A percentile compares a stretch with the other conserved stretches of the same genome.
Evolutionary conservation across 1,140 invertebrate species (phyloP).

Genomic region (Cydia strobilella): DNA sequence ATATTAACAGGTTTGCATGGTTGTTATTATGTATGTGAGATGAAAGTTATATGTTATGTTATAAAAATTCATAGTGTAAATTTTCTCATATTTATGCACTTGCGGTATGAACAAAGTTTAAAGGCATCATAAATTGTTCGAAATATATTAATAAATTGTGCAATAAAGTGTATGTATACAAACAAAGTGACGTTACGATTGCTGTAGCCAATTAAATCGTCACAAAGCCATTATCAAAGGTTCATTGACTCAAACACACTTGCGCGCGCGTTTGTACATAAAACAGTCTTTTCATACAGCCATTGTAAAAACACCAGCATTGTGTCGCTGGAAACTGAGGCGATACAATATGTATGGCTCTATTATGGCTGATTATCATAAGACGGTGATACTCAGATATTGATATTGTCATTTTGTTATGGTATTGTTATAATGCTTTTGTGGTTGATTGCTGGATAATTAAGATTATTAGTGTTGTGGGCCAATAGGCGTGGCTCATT

Average conservation of each 20-base stretch:
- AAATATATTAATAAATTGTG: neutral
- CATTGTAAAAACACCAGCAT: constrained; percentile 63
- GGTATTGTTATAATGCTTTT: constrained; percentile 44
- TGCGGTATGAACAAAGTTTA: neutral
- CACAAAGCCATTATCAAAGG: constrained; percentile 44
- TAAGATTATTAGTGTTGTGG: constrained; percentile 67
- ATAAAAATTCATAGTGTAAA: neutral
- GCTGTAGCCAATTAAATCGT: constrained; percentile 19
- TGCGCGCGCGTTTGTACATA: constrained; percentile 57
- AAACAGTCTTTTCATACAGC: constrained; percentile 61
- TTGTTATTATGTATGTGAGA: neutral
- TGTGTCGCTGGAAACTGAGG: constrained; percentile 61
- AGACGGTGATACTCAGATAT: constrained; percentile 57
- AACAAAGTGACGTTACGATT: constrained; percentile 8
- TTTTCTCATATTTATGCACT: neutral
- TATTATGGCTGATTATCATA: constrained; percentile 63
- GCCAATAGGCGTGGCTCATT: constrained; percentile 64
- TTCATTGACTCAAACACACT: constrained; percentile 63
- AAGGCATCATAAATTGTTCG: neutral
- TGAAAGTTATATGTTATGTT: neutral
- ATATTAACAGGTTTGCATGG: neutral
- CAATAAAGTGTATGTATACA: constrained; percentile 15
- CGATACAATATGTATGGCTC: constrained; percentile 56
- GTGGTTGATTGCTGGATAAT: constrained; percentile 66
- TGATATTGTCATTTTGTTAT: constrained; percentile 36